Evolutionary conservation across 2,888 invertebrate species (phyloP).

Genomic region (Poecilus cupreus): DNA sequence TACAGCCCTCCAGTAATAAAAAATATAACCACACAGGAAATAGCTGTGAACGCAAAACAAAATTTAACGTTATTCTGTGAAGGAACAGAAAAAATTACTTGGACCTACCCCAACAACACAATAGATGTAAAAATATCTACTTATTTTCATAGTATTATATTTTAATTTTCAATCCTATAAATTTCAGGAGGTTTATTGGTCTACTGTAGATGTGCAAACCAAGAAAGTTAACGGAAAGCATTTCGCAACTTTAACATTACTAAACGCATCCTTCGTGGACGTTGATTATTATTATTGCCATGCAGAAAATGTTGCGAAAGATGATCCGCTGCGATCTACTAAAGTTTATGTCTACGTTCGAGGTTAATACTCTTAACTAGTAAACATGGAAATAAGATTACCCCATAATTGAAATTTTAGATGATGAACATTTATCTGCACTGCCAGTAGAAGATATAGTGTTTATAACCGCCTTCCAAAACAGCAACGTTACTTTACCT

Average conservation of each 20-base stretch:
- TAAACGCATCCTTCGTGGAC: slow-evolving; percentile 68
- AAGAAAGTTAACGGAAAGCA: slow-evolving; percentile 67
- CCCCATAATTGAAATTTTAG: slow-evolving; percentile 67
- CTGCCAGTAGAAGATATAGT: not conserved
- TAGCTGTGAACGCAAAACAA: not conserved
- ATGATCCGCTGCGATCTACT: slow-evolving; percentile 69
- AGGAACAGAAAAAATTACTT: slow-evolving; percentile 70
- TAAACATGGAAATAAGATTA: not conserved
- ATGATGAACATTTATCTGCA: slow-evolving; percentile 67
- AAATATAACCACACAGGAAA: not conserved
- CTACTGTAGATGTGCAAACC: slow-evolving; percentile 52
- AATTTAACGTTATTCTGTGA: slow-evolving; percentile 73
- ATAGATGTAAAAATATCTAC: slow-evolving; percentile 22
- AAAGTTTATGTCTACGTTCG: slow-evolving; percentile 76
- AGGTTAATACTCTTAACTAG: slow-evolving; percentile 69
- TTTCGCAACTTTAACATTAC: slow-evolving; percentile 72
- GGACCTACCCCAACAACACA: slow-evolving; percentile 67
- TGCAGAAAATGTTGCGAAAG: slow-evolving; percentile 68
- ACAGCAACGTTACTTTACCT: slow-evolving; percentile 74
- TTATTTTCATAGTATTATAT: not conserved
- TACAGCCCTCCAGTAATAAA: not conserved
- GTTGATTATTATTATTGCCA: slow-evolving; percentile 71
- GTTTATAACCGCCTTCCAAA: slow-evolving; percentile 68
- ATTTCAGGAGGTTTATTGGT: not conserved
- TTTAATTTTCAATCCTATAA: not conserved